Conservation (phyloP, 2,888 invertebrate genomes). For the Meliscaeva auricollis region DNA sequence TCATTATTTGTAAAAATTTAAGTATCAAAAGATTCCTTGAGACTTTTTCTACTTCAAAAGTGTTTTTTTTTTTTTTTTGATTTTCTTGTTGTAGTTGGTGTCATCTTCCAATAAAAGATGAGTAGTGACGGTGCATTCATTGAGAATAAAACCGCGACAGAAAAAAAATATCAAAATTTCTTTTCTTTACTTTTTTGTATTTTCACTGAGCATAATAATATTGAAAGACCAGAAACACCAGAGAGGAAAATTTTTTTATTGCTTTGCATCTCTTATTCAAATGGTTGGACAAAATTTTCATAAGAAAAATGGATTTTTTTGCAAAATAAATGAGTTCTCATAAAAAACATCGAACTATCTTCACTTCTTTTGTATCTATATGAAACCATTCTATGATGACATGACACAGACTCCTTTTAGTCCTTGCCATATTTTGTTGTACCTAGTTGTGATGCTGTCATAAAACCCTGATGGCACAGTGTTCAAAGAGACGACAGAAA, state of each 20-base stretch:
- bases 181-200: constrained; percentile 18
- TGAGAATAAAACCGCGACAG: constrained; percentile 18
- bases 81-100: background rate
- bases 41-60: constrained; percentile 32
- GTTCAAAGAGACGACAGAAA: constrained; percentile 70
- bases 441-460: constrained; percentile 42
- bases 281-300: constrained; percentile 37
- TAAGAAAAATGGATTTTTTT: constrained; percentile 28
- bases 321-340: constrained; percentile 46
- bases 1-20: constrained; percentile 57
- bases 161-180: constrained; percentile 1
- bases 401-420: constrained; percentile 48
- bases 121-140: constrained; percentile 44
- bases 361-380: constrained; percentile 31
- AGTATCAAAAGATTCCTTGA: constrained; percentile 43
- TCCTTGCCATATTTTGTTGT: constrained; percentile 50
- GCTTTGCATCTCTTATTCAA: constrained; percentile 56
- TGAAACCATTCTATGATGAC: constrained; percentile 35
- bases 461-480: constrained; percentile 70
- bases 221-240: background rate
- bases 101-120: constrained; percentile 30
- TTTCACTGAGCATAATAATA: background rate
- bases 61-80: background rate
- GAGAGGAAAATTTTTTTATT: constrained; percentile 59
- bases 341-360: constrained; percentile 68